Percentiles rank a stretch among this genome's conserved stretches.
These are phyloP conservation scores for Upupa epops DNA, from an alignment of 2,113 vertebrate genomes.

Conservation along the genomic window DNA sequence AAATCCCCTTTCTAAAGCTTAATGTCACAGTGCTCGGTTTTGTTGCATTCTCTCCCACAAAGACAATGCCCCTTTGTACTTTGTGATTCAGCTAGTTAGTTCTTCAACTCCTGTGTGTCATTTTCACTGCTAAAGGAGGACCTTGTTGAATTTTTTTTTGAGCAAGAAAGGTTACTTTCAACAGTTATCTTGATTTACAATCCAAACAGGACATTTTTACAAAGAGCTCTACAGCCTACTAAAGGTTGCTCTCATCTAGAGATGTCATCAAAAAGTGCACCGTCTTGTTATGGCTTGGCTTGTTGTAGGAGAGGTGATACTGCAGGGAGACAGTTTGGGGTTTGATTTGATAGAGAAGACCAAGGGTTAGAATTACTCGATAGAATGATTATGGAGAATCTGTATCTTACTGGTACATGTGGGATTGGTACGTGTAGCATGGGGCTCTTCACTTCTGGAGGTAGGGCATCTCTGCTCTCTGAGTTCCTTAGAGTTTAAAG, in stretches of 20 bases:
- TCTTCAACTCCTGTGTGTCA: background rate
- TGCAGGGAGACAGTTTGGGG: background rate
- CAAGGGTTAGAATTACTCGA: background rate
- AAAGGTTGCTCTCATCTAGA: background rate
- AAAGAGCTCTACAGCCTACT: background rate
- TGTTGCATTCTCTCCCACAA: slow-evolving; percentile 60
- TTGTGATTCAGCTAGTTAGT: background rate
- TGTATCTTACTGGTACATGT: accelerated
- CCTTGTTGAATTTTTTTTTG: background rate
- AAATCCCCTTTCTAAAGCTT: slow-evolving; percentile 52
- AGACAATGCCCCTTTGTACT: slow-evolving; percentile 44
- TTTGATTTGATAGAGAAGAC: background rate
- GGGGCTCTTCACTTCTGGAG: background rate
- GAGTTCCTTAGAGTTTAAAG: background rate
- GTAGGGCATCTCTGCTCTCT: background rate
- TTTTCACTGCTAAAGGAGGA: background rate
- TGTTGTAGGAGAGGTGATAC: background rate
- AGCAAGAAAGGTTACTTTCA: background rate
- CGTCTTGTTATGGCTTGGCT: background rate
- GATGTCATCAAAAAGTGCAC: background rate
- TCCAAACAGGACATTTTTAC: background rate
- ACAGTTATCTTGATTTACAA: background rate
- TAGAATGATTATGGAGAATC: background rate
- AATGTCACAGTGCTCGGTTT: slow-evolving; percentile 57
- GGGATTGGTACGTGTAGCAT: background rate